These are phyloP conservation scores for Gallinago media DNA, from an alignment of 2,113 vertebrate species.

Conservation along the genomic window DNA sequence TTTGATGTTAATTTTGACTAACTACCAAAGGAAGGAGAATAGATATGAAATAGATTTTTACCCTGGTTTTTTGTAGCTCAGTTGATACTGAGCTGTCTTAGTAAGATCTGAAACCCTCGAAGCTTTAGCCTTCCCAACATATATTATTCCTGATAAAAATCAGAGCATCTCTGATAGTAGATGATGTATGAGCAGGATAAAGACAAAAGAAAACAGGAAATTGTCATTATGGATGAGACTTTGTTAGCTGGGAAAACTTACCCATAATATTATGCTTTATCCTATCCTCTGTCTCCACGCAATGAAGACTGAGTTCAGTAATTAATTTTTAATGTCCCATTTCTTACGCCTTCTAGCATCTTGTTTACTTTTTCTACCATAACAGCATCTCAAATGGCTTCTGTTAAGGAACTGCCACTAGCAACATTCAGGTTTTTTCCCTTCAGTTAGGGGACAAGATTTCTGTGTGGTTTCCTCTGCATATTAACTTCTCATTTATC, in stretches of 20 bases:
- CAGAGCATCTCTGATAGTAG: neutral
- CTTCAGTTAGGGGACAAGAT: neutral
- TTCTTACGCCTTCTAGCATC: constrained; percentile 50
- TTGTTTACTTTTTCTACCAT: constrained; percentile 25
- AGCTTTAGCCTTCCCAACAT: neutral
- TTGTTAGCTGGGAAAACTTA: constrained; percentile 7
- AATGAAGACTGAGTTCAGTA: constrained; percentile 10
- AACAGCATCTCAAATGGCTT: constrained; percentile 5
- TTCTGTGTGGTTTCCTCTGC: neutral
- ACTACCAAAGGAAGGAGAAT: neutral
- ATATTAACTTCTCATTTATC: neutral
- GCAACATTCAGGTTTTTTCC: neutral
- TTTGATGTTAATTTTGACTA: neutral
- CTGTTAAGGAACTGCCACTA: constrained; percentile 31
- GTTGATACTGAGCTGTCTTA: neutral
- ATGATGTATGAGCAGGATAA: constrained; percentile 40
- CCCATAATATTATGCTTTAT: neutral
- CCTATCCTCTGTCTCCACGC: neutral
- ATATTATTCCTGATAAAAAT: constrained; percentile 21
- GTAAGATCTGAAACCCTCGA: neutral
- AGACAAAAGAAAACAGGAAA: constrained; percentile 54
- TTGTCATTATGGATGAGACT: constrained; percentile 25
- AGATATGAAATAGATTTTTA: neutral
- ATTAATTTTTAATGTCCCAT: constrained; percentile 54
- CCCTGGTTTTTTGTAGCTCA: neutral